A percentile compares a stretch with the other conserved stretches of the same genome.
These are phyloP conservation scores for Bergia puertoricense DNA, from an alignment of 92 coral and sea anemone genomes.

Conservation along the genomic window DNA sequence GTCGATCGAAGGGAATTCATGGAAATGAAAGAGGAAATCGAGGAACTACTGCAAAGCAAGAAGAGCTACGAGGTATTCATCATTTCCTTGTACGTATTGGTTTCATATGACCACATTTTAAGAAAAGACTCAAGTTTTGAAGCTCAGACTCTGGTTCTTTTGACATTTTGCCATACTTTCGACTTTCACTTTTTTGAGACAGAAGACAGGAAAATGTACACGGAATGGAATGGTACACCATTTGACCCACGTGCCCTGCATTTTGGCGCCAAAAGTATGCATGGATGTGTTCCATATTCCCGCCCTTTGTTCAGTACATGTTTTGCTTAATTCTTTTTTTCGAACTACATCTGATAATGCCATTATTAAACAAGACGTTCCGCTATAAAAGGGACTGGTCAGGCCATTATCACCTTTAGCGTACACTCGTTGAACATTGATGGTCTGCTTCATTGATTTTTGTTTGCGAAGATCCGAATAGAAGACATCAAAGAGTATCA, in stretches of 20 bases:
- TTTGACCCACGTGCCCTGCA: neutral
- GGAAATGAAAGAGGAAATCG: constrained; percentile 64
- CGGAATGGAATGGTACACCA: neutral
- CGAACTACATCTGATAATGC: neutral
- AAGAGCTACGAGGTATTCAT: constrained; percentile 69
- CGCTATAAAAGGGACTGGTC: neutral
- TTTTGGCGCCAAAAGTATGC: neutral
- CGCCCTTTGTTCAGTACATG: neutral
- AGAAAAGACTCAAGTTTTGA: neutral
- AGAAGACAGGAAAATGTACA: too few relatives aligned
- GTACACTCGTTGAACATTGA: too few relatives aligned
- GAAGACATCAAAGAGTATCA: too few relatives aligned
- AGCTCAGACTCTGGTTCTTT: neutral
- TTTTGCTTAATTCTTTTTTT: too few relatives aligned
- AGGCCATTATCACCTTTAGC: too few relatives aligned
- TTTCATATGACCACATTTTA: too few relatives aligned
- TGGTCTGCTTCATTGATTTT: too few relatives aligned
- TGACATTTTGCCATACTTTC: too few relatives aligned
- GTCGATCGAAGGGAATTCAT: constrained; percentile 61
- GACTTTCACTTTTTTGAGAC: too few relatives aligned
- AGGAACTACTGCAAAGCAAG: constrained; percentile 57
- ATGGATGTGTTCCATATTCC: neutral
- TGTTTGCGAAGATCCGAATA: too few relatives aligned
- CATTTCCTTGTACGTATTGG: neutral
- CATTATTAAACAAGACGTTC: too few relatives aligned